Base-by-base conservation (phyloP, 2,797 vertebrate species). In the Peromyscus aztecus region DNA sequence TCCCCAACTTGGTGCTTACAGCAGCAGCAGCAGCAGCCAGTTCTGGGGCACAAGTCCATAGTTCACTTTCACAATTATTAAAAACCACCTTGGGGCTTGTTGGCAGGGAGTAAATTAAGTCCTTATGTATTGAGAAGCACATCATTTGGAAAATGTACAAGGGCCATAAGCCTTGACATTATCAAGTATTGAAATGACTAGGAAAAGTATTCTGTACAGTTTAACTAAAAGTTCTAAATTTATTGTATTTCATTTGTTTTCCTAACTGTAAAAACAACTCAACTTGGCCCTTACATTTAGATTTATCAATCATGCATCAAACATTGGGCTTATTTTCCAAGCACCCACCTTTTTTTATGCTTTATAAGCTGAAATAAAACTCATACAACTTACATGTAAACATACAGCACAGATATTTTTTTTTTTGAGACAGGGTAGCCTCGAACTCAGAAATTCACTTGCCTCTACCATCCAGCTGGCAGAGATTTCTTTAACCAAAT, bases 71-170 rank as follows among this genome's bases (percentile, higher is more conserved):
- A 97, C 98, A 98, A 98, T 98, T 98, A 98, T 98, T 98, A 91
- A 98, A 98, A 99, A 98, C 87, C 95, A 96, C 98, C 97, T 98
- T 98, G 98, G 98, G 95, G 91, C 82, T 91, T 98, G 97, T 87
- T 98, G 83, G 97, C 97, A 97, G 98, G 98, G 97, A 98, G 98
- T 98, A 99, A 98, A 99, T 99, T 98, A 98, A 98, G 98, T 97
- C 97, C 96, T 92, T 98, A 98, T 97, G 98, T 98, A 98, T 98
- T 98, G 97, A 98, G 98, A 98, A 98, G 97, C 98, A 98, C 98
- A 98, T 98, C 98, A 99, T 98, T 98, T 98, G 96, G 98, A 98
- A 99, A 99, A 98, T 98, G 98, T 98, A 98, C 96, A 98, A 94
- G 96, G 96, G 97, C 98, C 98, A 97, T 98, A 98, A 99, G 99